Evolutionary conservation across 2,797 vertebrate species (phyloP).

Genomic region (Clamator glandarius): DNA sequence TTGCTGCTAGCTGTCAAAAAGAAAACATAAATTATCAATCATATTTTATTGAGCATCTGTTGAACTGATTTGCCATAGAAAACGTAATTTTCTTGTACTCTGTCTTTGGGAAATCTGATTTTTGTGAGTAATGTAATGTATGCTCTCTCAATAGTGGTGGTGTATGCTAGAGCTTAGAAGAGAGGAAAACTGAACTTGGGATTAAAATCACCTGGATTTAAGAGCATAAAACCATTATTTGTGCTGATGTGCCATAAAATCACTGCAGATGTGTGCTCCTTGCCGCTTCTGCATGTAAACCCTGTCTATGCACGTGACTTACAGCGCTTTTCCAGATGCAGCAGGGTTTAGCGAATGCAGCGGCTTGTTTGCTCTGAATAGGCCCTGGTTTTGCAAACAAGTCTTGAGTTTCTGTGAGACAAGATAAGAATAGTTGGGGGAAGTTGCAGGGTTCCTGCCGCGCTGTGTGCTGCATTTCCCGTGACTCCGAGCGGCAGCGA

Average conservation of each 20-base stretch:
- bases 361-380: neutral
- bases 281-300: neutral
- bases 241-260: neutral
- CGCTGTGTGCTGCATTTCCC: neutral
- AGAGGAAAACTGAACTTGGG: neutral
- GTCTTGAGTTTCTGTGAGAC: neutral
- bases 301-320: neutral
- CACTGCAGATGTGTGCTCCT: neutral
- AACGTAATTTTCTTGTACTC: neutral
- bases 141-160: fast-evolving
- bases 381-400: neutral
- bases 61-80: slow-evolving; percentile 16
- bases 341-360: neutral
- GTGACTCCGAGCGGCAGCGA: neutral
- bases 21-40: slow-evolving; percentile 25
- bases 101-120: slow-evolving; percentile 1
- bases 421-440: neutral
- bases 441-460: neutral
- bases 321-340: neutral
- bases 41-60: slow-evolving; percentile 7
- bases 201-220: neutral
- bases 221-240: neutral
- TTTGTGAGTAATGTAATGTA: neutral
- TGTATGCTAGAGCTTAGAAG: neutral
- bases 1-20: neutral